Evolutionary conservation across 2,888 invertebrate genomes (phyloP).

Genomic region (Stenodema calcarata): DNA sequence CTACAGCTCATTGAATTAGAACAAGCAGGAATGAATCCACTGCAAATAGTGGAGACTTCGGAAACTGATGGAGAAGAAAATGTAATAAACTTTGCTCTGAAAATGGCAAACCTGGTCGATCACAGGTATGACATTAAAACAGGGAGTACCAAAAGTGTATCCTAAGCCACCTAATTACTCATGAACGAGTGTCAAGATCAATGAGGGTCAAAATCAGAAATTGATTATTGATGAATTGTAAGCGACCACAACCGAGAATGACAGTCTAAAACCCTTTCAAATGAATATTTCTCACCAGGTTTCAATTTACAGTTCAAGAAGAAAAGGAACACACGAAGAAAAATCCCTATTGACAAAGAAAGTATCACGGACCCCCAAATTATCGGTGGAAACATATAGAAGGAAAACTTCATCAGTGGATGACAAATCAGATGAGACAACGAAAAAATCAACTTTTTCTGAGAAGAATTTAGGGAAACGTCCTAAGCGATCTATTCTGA

Average conservation of each 20-base stretch:
- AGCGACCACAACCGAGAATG: no score
- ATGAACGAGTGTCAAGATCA: no score
- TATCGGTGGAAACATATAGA: not conserved
- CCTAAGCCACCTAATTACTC: not conserved
- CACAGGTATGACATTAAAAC: not conserved
- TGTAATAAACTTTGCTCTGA: not conserved
- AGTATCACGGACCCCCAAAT: not conserved
- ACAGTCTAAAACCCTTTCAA: no score
- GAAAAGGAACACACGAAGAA: not conserved
- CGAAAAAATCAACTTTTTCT: not conserved
- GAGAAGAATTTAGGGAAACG: not conserved
- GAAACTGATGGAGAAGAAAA: not conserved
- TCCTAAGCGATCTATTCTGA: not conserved
- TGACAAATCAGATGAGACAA: not conserved
- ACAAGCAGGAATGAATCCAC: constrained; percentile 25
- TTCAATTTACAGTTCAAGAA: not conserved
- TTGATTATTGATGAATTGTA: not conserved
- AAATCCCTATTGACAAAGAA: not conserved
- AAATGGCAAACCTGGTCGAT: not conserved
- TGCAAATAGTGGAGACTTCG: not conserved
- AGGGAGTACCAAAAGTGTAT: not conserved
- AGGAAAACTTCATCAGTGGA: not conserved
- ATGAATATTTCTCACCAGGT: not conserved
- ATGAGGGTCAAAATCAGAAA: no score
- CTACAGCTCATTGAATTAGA: constrained; percentile 16